A percentile compares a stretch with the other conserved stretches of the same genome.
phyloP scores from a whole-genome alignment of 2,113 vertebrate species.

The Gopherus evgoodei region DNA sequence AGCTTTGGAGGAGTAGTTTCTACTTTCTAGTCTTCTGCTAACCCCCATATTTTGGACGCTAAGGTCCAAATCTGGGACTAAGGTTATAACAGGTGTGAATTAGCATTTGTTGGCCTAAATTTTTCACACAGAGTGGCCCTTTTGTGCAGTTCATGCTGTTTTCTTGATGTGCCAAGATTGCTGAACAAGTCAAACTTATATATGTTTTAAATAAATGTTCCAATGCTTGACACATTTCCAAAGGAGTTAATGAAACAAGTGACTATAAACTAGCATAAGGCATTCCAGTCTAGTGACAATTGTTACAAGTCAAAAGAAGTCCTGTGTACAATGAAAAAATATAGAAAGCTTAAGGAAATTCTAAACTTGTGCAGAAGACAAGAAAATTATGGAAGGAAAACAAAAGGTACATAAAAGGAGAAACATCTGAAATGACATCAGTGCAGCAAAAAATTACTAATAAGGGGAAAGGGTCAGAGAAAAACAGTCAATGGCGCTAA shows the following conservation, averaged over 20 bases:
- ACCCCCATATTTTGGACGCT: too few species aligned
- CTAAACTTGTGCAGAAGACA: too few species aligned
- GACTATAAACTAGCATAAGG: accelerated
- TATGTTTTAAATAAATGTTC: not conserved
- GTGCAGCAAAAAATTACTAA: accelerated
- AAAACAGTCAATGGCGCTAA: not conserved
- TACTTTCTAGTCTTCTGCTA: too few species aligned
- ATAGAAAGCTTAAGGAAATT: not conserved
- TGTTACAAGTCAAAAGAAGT: not conserved
- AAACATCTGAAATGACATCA: not conserved
- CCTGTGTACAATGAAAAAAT: not conserved
- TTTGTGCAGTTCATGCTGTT: not conserved
- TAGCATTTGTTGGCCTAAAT: slow-evolving; percentile 28
- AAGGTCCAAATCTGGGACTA: too few species aligned
- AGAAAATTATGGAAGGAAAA: not conserved
- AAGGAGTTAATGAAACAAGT: not conserved
- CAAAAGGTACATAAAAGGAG: not conserved
- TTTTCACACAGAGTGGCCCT: not conserved
- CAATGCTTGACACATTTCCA: not conserved
- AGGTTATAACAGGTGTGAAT: slow-evolving; percentile 54
- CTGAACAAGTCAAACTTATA: not conserved
- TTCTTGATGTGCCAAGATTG: not conserved
- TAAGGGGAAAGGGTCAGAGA: not conserved
- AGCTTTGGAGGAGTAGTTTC: too few species aligned
- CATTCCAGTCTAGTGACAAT: not conserved